Conservation (phyloP, 1,140 invertebrate genomes). For the Rhynchophorus ferrugineus region DNA sequence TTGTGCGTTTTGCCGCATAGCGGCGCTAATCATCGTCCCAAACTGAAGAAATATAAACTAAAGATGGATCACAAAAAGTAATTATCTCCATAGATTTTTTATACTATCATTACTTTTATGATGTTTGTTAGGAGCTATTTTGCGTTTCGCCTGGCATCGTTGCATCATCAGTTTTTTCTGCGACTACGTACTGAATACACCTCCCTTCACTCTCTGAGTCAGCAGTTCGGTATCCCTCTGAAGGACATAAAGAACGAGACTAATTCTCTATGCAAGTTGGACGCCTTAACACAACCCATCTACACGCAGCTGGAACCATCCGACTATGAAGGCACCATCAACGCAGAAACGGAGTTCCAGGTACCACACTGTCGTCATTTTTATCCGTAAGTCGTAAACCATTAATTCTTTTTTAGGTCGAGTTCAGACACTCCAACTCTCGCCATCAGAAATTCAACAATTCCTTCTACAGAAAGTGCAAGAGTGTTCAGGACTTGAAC, state of each 20-base stretch:
- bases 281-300: slow-evolving; percentile 30
- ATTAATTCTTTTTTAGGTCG: not conserved
- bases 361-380: slow-evolving; percentile 32
- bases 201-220: slow-evolving; percentile 58
- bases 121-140: slow-evolving; percentile 55
- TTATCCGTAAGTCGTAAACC: too few relatives aligned
- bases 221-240: slow-evolving; percentile 49
- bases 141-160: slow-evolving; percentile 62
- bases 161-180: slow-evolving; percentile 69
- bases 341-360: slow-evolving; percentile 35
- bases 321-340: slow-evolving; percentile 26
- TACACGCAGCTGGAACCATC: slow-evolving; percentile 9
- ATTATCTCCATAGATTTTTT: slow-evolving; percentile 15
- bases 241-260: slow-evolving; percentile 41
- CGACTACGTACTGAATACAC: slow-evolving; percentile 62
- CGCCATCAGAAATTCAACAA: not conserved
- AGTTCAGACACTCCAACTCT: not conserved
- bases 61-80: slow-evolving; percentile 67
- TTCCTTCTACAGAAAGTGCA: slow-evolving; percentile 27
- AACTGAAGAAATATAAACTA: slow-evolving; percentile 62
- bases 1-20: slow-evolving; percentile 55
- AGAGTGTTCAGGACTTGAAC: slow-evolving; percentile 33
- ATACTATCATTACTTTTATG: slow-evolving; percentile 13
- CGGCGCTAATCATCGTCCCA: slow-evolving; percentile 49
- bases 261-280: slow-evolving; percentile 38